These are phyloP conservation scores for Branchellion lobata DNA, from an alignment of 2,888 invertebrate genomes.

Conservation along the genomic window DNA sequence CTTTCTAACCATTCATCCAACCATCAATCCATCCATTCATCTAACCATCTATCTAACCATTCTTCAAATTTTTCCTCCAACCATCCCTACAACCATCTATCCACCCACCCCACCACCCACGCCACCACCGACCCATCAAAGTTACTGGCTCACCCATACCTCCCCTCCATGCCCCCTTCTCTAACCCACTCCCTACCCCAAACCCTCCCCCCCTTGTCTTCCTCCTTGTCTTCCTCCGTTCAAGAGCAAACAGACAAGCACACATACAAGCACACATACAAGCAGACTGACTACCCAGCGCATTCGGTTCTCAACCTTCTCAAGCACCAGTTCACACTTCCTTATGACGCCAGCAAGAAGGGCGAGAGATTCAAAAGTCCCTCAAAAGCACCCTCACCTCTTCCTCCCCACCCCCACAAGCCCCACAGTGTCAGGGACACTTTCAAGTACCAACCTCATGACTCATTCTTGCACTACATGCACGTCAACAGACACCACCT, in stretches of 20 bases:
- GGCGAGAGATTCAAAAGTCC: neutral
- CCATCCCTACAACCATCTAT: neutral
- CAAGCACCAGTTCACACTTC: neutral
- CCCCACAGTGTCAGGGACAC: slow-evolving; percentile 9
- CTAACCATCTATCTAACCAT: too few relatives aligned
- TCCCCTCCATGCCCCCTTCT: neutral
- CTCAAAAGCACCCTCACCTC: neutral
- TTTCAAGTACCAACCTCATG: neutral
- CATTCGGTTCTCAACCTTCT: neutral
- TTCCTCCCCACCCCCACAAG: neutral
- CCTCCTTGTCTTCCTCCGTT: too few relatives aligned
- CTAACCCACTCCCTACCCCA: neutral
- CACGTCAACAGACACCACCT: neutral
- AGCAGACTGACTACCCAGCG: neutral
- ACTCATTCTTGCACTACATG: neutral
- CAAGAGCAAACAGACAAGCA: too few relatives aligned
- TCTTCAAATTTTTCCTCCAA: too few relatives aligned
- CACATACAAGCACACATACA: too few relatives aligned
- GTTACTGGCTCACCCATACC: too few relatives aligned
- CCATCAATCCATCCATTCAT: too few relatives aligned
- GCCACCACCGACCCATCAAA: too few relatives aligned
- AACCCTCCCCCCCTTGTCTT: neutral
- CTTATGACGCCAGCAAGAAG: neutral
- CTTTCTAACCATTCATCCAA: too few relatives aligned
- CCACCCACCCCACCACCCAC: neutral